Percentiles rank a stretch among this genome's conserved stretches.
Evolutionary conservation across 2,113 vertebrate genomes (phyloP).

Genomic region (Amphiprion percula): DNA sequence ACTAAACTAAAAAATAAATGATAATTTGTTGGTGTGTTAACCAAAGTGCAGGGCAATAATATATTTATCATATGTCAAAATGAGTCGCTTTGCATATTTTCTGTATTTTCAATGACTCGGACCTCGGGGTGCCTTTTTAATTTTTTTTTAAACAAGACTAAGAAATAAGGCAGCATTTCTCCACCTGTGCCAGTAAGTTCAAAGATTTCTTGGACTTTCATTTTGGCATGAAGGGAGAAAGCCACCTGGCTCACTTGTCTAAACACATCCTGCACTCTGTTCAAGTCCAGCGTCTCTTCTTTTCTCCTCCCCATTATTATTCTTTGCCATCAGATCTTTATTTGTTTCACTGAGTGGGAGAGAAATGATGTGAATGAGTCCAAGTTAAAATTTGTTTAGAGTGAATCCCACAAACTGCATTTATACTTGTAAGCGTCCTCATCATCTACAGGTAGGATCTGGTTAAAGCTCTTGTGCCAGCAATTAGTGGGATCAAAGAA

Average conservation of each 20-base stretch:
- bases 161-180: constrained; percentile 53
- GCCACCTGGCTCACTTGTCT: constrained; percentile 65
- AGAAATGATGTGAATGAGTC: constrained; percentile 11
- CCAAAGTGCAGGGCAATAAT: constrained; percentile 4
- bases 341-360: constrained; percentile 35
- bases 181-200: constrained; percentile 75
- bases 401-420: constrained; percentile 34
- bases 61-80: constrained; percentile 15
- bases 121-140: constrained; percentile 54
- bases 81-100: constrained; percentile 48
- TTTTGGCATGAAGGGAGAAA: constrained; percentile 66
- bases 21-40: neutral
- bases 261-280: constrained; percentile 69
- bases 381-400: constrained; percentile 34
- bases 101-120: constrained; percentile 64
- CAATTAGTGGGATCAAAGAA: constrained; percentile 69
- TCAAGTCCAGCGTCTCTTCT: constrained; percentile 66
- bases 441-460: constrained; percentile 60
- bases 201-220: constrained; percentile 66
- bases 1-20: neutral
- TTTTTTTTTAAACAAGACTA: constrained; percentile 55
- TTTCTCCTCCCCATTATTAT: neutral
- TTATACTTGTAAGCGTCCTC: constrained; percentile 38
- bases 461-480: constrained; percentile 59
- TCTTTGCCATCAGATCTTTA: neutral